phyloP scores from a whole-genome alignment of 2,113 vertebrate species.

The Spermophilus dauricus region DNA sequence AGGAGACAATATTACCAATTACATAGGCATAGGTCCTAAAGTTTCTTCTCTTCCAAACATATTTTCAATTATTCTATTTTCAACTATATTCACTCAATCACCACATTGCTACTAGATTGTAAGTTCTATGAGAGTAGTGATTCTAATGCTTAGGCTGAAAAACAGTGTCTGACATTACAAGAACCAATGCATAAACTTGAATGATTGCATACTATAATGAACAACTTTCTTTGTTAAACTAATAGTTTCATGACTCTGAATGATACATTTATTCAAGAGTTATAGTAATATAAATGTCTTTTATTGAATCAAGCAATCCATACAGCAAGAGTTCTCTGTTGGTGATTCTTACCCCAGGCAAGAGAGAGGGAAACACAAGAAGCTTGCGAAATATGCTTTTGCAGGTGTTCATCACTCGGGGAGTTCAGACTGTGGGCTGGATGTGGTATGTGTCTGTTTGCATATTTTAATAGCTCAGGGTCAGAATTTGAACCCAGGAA shows the following conservation, averaged over 20 bases:
- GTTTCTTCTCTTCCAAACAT: neutral
- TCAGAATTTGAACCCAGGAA: neutral
- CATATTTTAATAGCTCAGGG: neutral
- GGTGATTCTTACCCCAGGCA: neutral
- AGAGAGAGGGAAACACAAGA: neutral
- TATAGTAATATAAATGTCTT: neutral
- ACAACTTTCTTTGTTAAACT: neutral
- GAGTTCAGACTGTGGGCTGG: neutral
- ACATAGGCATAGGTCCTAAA: neutral
- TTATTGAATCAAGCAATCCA: neutral
- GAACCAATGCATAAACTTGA: neutral
- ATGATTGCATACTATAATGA: neutral
- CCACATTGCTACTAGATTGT: neutral
- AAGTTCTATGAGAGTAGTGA: neutral
- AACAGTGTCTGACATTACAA: neutral
- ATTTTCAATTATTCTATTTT: constrained; percentile 36
- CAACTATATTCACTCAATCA: neutral
- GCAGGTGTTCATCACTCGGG: neutral
- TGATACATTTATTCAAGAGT: neutral
- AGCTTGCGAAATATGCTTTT: neutral
- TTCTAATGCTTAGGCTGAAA: neutral
- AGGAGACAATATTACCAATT: neutral
- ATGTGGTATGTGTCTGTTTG: too few species aligned
- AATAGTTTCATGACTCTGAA: neutral
- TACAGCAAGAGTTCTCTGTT: neutral